Base-by-base conservation (phyloP, 2,888 invertebrate species). In the Agonopterix arenella region DNA sequence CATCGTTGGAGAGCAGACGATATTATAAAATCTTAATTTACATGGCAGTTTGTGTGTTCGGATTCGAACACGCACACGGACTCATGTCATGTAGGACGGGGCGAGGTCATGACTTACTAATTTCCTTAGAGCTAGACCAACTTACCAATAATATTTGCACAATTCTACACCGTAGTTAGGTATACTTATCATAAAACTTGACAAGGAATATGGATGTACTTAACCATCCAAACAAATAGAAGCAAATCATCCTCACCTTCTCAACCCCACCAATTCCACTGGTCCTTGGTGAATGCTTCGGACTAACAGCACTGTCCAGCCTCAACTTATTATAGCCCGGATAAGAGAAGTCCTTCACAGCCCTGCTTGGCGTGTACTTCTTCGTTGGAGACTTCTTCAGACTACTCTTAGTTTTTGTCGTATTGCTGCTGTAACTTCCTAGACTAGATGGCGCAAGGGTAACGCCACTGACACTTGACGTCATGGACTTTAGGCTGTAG, bases 321-420 rank as follows among this genome's bases (percentile, higher is more conserved):
- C 90, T 79, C 56, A 90, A 56, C 51, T 90, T 90, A 57, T 90
- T 90, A 60, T 89, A 90, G 2, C 89, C 89, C 9, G 77, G 80
- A 55, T 76, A 80, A 57, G 67, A 82, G 0, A 77, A 64, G 50
- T 72, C 64, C 52, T 88, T 86, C 52, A 83, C 86, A 11, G 64
- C 65, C 11, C 76, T 70, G 44, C 73, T 74, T 1, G 85, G 83
- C 1, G 80, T 76, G 54, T 84, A 88, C 52, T 79, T 79, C 60
- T 88, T 89, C 0, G 82, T 84, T 0, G 88, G 82, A 0, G 84
- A 68, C 52, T 79, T 84, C 56, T 89, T 89, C 44, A 90, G 53
- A 46, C 83, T 89, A 57, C 89, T 89, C 53, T 85, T 89, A 0
- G 88, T 80, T 53, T 80, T 79, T 0, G 84, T 78, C 0, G 84